phyloP scores from a whole-genome alignment of 2,797 vertebrate species.

The Trachurus trachurus region DNA sequence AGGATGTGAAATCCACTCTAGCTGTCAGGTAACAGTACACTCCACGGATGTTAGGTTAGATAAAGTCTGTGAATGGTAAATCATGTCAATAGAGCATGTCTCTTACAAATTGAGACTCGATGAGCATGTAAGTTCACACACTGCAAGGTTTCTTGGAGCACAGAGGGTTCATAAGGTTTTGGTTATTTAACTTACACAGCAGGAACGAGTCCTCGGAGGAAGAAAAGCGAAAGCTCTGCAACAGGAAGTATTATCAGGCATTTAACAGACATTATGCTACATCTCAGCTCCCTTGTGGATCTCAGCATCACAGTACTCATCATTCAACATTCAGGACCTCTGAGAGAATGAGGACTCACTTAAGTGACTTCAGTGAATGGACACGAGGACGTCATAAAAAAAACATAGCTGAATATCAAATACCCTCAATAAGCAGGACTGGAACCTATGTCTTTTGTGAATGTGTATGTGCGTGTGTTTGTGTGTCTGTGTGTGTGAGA shows the following conservation, averaged over 20 bases:
- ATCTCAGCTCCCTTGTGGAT: slow-evolving; percentile 3
- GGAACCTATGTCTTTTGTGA: slow-evolving; percentile 37
- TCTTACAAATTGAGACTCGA: slow-evolving; percentile 29
- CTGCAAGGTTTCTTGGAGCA: slow-evolving; percentile 21
- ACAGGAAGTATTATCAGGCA: slow-evolving; percentile 10
- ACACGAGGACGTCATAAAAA: neutral
- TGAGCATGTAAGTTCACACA: slow-evolving; percentile 22
- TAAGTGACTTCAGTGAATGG: slow-evolving; percentile 9
- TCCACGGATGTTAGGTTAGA: slow-evolving; percentile 29
- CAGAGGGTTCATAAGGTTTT: slow-evolving; percentile 17
- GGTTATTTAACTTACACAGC: slow-evolving; percentile 9
- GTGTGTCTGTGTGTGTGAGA: slow-evolving; percentile 12
- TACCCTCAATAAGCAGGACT: slow-evolving; percentile 47
- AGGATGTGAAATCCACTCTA: slow-evolving; percentile 34
- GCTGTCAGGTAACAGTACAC: slow-evolving; percentile 28
- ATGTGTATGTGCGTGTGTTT: neutral
- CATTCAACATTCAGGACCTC: slow-evolving; percentile 22
- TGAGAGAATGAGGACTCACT: slow-evolving; percentile 24
- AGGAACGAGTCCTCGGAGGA: neutral
- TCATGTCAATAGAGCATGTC: slow-evolving; percentile 16
- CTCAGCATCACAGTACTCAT: slow-evolving; percentile 13
- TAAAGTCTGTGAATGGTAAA: slow-evolving; percentile 30
- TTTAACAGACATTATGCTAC: slow-evolving; percentile 19
- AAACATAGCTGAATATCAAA: slow-evolving; percentile 40
- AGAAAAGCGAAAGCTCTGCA: slow-evolving; percentile 11